Evolutionary conservation across 2,888 invertebrate species (phyloP).

Genomic region (Marronus borbonicus): DNA sequence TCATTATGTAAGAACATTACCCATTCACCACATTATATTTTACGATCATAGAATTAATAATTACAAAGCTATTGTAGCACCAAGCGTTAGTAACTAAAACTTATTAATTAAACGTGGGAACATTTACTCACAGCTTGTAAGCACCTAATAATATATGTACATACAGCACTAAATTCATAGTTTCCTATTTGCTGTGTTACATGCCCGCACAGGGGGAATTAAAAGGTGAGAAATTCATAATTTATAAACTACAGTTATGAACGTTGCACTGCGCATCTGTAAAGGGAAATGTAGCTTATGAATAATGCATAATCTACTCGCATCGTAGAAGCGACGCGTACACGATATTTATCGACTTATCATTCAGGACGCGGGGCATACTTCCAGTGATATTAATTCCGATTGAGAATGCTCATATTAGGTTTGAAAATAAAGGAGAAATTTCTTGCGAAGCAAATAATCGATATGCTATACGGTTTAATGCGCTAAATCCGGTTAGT

Average conservation of each 20-base stretch:
- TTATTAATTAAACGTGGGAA: too few relatives aligned
- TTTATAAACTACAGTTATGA: conserved; percentile 37
- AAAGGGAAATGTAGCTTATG: conserved; percentile 22
- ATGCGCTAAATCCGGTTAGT: too few relatives aligned
- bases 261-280: conserved; percentile 22
- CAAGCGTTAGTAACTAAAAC: too few relatives aligned
- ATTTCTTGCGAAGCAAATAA: neutral
- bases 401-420: neutral
- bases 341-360: conserved; percentile 9
- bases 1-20: too few relatives aligned
- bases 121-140: too few relatives aligned
- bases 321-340: neutral
- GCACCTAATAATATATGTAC: too few relatives aligned
- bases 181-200: neutral
- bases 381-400: neutral
- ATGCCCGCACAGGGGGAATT: conserved; percentile 6
- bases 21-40: too few relatives aligned
- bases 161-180: too few relatives aligned
- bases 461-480: too few relatives aligned
- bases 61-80: too few relatives aligned
- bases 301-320: conserved; percentile 30
- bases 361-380: neutral
- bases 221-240: conserved; percentile 43
- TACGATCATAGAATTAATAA: too few relatives aligned
- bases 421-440: neutral